Evolutionary conservation across 2,113 vertebrate genomes (phyloP).

Genomic region (Gadus chalcogrammus): DNA sequence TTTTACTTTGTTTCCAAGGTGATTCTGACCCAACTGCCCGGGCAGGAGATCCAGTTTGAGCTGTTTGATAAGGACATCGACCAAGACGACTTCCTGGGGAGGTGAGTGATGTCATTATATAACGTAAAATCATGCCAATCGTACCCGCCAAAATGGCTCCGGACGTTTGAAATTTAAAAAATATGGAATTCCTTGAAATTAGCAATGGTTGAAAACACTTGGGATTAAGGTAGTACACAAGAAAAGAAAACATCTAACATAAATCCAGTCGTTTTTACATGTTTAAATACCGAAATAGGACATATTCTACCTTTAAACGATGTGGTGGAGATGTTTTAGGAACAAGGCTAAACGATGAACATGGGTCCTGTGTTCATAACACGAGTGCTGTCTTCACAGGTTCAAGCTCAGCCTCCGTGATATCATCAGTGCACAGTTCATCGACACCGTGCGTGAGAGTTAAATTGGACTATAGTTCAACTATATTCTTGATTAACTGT

Average conservation of each 20-base stretch:
- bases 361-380: background rate
- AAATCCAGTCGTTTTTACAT: no score
- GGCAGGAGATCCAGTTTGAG: conserved; percentile 86
- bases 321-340: background rate
- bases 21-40: conserved; percentile 80
- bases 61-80: conserved; percentile 90
- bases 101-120: conserved; percentile 57
- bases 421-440: conserved; percentile 76
- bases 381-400: conserved; percentile 59
- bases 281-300: no score
- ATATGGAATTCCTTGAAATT: background rate
- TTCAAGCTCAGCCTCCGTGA: conserved; percentile 79
- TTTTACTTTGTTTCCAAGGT: conserved; percentile 63
- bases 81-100: conserved; percentile 88
- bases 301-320: background rate
- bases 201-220: no score
- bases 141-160: no score
- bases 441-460: conserved; percentile 76
- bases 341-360: no score
- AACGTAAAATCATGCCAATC: background rate
- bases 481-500: background rate
- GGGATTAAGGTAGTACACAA: no score
- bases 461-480: background rate
- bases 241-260: background rate
- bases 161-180: background rate